Percentiles rank a stretch among this genome's conserved stretches.
Evolutionary conservation across 2,797 vertebrate species (phyloP).

Genomic region (Lacerta agilis): DNA sequence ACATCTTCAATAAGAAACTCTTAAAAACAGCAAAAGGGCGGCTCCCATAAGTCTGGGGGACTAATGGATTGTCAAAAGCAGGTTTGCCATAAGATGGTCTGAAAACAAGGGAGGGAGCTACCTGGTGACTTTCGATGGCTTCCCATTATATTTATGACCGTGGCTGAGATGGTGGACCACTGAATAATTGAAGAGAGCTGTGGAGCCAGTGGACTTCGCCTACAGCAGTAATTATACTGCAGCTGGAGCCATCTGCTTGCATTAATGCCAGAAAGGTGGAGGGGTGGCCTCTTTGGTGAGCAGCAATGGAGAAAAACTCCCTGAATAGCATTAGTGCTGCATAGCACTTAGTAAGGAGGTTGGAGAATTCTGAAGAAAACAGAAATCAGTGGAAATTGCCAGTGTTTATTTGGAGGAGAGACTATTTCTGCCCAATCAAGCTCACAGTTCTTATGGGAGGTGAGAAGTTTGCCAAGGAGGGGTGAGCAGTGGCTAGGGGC

Average conservation of each 20-base stretch:
- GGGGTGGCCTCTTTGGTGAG: background rate
- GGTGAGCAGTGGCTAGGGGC: too few relatives aligned
- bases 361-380: too few relatives aligned
- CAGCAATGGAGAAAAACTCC: background rate
- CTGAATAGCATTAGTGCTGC: background rate
- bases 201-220: background rate
- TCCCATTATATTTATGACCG: background rate
- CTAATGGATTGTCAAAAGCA: background rate
- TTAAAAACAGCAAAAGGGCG: background rate
- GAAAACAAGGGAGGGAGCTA: background rate
- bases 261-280: background rate
- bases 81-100: background rate
- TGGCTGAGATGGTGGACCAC: background rate
- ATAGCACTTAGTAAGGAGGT: too few relatives aligned
- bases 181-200: background rate
- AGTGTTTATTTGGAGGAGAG: too few relatives aligned
- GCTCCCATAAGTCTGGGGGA: background rate
- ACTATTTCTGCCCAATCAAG: too few relatives aligned
- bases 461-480: too few relatives aligned
- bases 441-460: too few relatives aligned
- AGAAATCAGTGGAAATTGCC: too few relatives aligned
- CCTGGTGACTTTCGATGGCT: background rate
- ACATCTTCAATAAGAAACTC: background rate
- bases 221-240: background rate
- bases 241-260: background rate